Evolutionary conservation across 2,797 vertebrate species (phyloP).

Genomic region (Cephalopachus bancanus): DNA sequence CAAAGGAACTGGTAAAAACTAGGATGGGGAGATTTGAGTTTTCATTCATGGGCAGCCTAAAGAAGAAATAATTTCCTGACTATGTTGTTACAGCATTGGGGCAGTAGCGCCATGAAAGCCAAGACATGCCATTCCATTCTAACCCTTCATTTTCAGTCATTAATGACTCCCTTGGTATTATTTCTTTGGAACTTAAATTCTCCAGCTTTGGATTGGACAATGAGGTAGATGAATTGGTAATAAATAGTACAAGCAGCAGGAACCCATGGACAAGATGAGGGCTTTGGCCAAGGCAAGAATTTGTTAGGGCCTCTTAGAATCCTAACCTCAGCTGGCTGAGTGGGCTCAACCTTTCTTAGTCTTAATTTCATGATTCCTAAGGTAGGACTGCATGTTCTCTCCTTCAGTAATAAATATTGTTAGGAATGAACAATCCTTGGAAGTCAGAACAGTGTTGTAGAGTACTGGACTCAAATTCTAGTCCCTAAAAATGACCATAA

Average conservation of each 20-base stretch:
- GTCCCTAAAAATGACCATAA: constrained; percentile 12
- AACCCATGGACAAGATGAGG: neutral
- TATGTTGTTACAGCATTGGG: constrained; percentile 61
- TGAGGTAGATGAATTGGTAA: neutral
- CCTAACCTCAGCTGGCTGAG: constrained; percentile 11
- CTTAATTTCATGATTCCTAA: constrained; percentile 33
- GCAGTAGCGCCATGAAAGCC: neutral
- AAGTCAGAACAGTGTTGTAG: neutral
- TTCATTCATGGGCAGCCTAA: constrained; percentile 65
- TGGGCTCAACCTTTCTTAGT: constrained; percentile 26
- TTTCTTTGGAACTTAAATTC: constrained; percentile 51
- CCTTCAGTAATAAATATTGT: neutral
- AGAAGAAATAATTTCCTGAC: constrained; percentile 65
- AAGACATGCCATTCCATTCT: constrained; percentile 67
- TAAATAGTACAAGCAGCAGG: constrained; percentile 7
- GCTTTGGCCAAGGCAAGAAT: constrained; percentile 19
- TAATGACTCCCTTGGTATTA: constrained; percentile 57
- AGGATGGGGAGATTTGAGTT: constrained; percentile 71
- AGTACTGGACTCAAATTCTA: constrained; percentile 2
- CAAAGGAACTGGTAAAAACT: constrained; percentile 70
- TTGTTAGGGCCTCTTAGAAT: neutral
- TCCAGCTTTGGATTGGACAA: neutral
- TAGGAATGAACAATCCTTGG: neutral
- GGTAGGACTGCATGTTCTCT: constrained; percentile 50
- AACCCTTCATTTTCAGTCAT: constrained; percentile 75